These are phyloP conservation scores for Acleris sparsana DNA, from an alignment of 2,888 invertebrate genomes.

Conservation along the genomic window DNA sequence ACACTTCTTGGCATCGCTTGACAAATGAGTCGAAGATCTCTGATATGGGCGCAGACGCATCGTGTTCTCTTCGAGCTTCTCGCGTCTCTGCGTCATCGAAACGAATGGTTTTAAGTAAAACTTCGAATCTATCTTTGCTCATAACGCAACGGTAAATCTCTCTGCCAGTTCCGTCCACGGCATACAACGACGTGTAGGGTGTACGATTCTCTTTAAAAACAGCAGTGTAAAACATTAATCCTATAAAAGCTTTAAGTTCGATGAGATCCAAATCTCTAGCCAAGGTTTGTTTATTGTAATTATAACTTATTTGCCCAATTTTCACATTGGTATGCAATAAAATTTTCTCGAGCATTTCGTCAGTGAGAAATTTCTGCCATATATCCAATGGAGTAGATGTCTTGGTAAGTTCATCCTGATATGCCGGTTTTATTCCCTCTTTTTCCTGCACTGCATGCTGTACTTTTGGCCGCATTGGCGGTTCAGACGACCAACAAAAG, in stretches of 20 bases:
- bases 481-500: too few species aligned
- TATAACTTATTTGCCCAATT: background rate
- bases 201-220: background rate
- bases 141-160: conserved; percentile 7
- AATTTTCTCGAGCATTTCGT: conserved; percentile 36
- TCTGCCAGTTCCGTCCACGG: background rate
- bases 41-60: conserved; percentile 5
- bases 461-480: too few species aligned
- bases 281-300: conserved; percentile 6
- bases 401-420: conserved; percentile 18
- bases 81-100: conserved; percentile 5
- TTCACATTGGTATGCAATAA: conserved; percentile 24
- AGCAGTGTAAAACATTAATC: conserved; percentile 1
- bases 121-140: conserved; percentile 6
- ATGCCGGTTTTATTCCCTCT: conserved; percentile 36
- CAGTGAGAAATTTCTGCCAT: conserved; percentile 35
- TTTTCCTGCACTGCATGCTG: conserved; percentile 34
- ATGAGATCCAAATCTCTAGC: conserved; percentile 1
- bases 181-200: too few species aligned
- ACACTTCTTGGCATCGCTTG: conserved; percentile 5
- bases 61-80: conserved; percentile 5
- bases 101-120: conserved; percentile 10
- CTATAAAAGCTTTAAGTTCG: conserved; percentile 10
- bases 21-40: background rate
- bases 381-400: conserved; percentile 37